A percentile compares a stretch with the other conserved stretches of the same genome.
These are phyloP conservation scores for Sander vitreus DNA, from an alignment of 2,113 vertebrate genomes.

Conservation along the genomic window DNA sequence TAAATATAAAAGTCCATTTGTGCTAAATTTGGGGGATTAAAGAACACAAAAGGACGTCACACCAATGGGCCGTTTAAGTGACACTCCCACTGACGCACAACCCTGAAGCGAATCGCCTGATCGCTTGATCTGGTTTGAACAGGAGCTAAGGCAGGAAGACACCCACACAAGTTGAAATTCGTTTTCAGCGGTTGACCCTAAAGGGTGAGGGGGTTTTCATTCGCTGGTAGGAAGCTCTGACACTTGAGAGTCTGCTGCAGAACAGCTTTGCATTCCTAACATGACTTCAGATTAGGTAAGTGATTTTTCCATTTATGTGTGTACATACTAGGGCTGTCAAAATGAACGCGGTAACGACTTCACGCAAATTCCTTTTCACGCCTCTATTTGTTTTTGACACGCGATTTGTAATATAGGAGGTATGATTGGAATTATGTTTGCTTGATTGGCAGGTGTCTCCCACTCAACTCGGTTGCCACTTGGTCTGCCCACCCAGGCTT, in stretches of 20 bases:
- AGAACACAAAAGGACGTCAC: too few species aligned
- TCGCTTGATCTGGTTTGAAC: too few species aligned
- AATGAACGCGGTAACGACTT: too few species aligned
- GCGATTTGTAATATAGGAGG: not conserved
- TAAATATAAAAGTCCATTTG: too few species aligned
- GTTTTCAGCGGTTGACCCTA: not conserved
- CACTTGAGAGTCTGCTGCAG: not conserved
- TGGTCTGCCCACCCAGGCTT: not conserved
- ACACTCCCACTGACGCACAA: too few species aligned
- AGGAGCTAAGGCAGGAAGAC: not conserved
- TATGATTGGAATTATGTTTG: not conserved
- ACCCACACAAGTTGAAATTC: not conserved
- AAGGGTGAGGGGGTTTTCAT: not conserved
- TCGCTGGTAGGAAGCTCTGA: not conserved
- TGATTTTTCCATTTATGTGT: not conserved
- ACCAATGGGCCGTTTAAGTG: too few species aligned
- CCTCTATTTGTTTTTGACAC: too few species aligned
- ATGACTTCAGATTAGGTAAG: constrained; percentile 14
- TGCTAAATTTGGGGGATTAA: too few species aligned
- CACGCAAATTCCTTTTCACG: too few species aligned
- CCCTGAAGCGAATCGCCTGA: too few species aligned
- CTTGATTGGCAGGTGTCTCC: not conserved
- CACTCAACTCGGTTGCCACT: not conserved
- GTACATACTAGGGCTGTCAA: not conserved
- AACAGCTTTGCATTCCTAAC: constrained; percentile 8